Evolutionary conservation across 2,113 vertebrate species (phyloP), one percentile per base, ranked within the genome.

Genomic region (Tachuris rubrigastra): DNA sequence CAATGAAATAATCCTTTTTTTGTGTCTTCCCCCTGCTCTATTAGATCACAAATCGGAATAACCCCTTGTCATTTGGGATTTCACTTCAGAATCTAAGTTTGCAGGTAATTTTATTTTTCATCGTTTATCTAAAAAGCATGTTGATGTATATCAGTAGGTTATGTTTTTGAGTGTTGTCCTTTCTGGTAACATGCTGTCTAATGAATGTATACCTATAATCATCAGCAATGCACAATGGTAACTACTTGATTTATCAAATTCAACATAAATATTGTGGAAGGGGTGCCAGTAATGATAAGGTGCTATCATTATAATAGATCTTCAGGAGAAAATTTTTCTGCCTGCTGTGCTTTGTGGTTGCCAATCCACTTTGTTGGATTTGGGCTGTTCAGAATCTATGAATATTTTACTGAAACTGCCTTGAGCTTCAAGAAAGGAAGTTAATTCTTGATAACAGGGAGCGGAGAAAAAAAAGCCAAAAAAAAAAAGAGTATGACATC

Each of bases 41-140:
- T 76, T 97, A 99, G 99, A 97, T 99, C 91, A 99, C 99, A 73
- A 99, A 99, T 98, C 97, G 97, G 84, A 98, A 97, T 69, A 98
- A 97, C 33, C 99, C 99, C 10, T 96, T 99, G 76, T 99, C 99
- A 33, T 99, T 99, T 97, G 99, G 99, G 71, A 98, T 99, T 88
- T 99, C 99, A 16, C 99, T 99, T 93, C 98, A 99, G 95, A 99
- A 99, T 97, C 98, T 99, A 96, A 99, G 99, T 96, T 98, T 99
- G 93, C 99, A 99, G 99, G 99, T 99, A 98, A 95, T 85, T 76
- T 60, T 68, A 14, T 88, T 96, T 89, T 83, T 88, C 4, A 28
- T 33, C 5, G 47, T 46, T 39, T 39, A 8, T n/a, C 19, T 44
- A n/a, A 92, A 80, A 94, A 42, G 5, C 9, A 2, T 44, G 6